These are phyloP conservation scores for Euzetes globulus DNA, from an alignment of 2,888 invertebrate genomes.

Conservation along the genomic window DNA sequence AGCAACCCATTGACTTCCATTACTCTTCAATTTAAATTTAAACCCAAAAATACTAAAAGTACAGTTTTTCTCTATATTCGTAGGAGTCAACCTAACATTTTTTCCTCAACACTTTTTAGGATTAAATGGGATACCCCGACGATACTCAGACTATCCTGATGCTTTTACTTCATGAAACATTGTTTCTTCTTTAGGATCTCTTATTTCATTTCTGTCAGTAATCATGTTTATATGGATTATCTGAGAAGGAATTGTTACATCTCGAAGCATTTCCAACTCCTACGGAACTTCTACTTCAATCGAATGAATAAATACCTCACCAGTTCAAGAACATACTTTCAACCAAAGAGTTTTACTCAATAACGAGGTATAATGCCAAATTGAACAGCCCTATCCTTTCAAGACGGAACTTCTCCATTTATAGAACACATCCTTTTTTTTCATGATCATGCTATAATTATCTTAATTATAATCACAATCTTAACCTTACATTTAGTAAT, in stretches of 20 bases:
- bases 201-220: conserved; percentile 23
- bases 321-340: conserved; percentile 12
- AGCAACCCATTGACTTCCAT: conserved; percentile 62
- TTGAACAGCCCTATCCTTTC: conserved; percentile 43
- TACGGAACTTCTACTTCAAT: neutral
- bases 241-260: neutral
- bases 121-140: conserved; percentile 64
- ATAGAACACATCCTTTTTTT: conserved; percentile 44
- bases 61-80: conserved; percentile 64
- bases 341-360: neutral
- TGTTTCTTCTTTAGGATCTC: conserved; percentile 5
- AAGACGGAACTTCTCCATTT: conserved; percentile 44
- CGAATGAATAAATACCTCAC: neutral
- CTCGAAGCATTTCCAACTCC: neutral
- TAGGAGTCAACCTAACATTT: conserved; percentile 69
- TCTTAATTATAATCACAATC: conserved; percentile 43
- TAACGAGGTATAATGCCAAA: conserved; percentile 39
- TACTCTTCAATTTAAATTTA: conserved; percentile 59
- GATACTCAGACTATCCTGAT: conserved; percentile 47
- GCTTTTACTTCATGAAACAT: conserved; percentile 7
- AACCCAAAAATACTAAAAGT: conserved; percentile 58
- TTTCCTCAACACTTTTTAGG: conserved; percentile 72
- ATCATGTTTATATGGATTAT: conserved; percentile 1
- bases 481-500: conserved; percentile 42
- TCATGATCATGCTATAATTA: conserved; percentile 44